Evolutionary conservation across 2,113 vertebrate genomes (phyloP).

Genomic region (Baryphthengus martii): DNA sequence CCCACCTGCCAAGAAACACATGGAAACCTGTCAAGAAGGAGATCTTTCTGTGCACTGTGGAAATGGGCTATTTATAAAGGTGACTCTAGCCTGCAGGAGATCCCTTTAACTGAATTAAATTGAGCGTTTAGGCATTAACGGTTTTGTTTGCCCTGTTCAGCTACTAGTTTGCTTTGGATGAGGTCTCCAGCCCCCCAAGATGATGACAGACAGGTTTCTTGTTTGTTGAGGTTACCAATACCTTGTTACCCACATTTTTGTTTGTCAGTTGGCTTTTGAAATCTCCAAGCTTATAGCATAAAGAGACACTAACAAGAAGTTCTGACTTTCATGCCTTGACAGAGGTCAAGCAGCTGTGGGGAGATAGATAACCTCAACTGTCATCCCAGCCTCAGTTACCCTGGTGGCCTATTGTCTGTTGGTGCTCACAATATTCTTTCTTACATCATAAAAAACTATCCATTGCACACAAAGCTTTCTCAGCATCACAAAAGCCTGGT

Average conservation of each 20-base stretch:
- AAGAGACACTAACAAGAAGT: neutral
- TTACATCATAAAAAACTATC: neutral
- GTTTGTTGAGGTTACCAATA: neutral
- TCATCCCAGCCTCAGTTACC: neutral
- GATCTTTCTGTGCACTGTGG: neutral
- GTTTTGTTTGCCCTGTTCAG: neutral
- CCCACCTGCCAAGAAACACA: neutral
- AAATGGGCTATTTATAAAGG: neutral
- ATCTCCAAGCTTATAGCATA: neutral
- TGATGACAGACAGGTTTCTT: neutral
- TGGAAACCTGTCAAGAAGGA: accelerated
- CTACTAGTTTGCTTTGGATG: neutral
- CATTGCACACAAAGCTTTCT: neutral
- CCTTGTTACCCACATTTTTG: neutral
- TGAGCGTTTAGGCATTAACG: neutral
- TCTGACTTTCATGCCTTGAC: neutral
- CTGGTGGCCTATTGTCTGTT: neutral
- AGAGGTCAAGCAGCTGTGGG: neutral
- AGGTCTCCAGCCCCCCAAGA: neutral
- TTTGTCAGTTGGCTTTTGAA: neutral
- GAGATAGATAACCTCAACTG: neutral
- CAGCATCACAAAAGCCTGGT: neutral
- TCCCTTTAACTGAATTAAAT: neutral
- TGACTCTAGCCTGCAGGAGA: neutral
- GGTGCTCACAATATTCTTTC: neutral